Evolutionary conservation across 2,888 invertebrate species (phyloP).

Genomic region (Metallyticus violacea): DNA sequence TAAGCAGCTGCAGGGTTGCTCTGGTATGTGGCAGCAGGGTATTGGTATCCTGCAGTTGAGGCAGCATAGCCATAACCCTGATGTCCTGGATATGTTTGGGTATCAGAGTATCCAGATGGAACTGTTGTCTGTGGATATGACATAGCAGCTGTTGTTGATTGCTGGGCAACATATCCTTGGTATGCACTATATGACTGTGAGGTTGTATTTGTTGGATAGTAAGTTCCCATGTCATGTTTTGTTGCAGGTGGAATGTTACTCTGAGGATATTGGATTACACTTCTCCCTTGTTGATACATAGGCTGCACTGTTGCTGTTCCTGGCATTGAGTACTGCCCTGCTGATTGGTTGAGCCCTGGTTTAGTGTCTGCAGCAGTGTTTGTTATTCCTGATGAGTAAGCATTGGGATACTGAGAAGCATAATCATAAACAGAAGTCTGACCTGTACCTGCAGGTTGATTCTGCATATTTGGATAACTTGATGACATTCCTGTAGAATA

Average conservation of each 20-base stretch:
- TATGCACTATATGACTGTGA: neutral
- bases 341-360: too few species aligned
- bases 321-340: neutral
- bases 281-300: neutral
- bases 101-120: conserved; percentile 17
- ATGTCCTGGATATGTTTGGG: conserved; percentile 51
- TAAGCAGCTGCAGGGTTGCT: neutral
- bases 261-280: neutral
- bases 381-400: neutral
- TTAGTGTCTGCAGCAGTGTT: neutral
- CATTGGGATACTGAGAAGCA: neutral
- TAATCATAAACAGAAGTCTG: neutral
- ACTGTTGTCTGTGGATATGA: neutral
- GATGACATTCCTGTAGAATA: neutral
- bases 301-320: neutral
- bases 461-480: neutral
- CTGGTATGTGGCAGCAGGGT: conserved; percentile 58
- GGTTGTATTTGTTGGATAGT: neutral
- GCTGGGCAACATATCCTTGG: neutral
- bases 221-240: neutral
- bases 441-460: neutral
- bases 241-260: neutral
- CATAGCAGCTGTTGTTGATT: neutral
- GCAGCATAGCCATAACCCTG: conserved; percentile 61
- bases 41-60: conserved; percentile 57